Conservation (phyloP, 2,888 invertebrate species). For the Theretra japonica region DNA sequence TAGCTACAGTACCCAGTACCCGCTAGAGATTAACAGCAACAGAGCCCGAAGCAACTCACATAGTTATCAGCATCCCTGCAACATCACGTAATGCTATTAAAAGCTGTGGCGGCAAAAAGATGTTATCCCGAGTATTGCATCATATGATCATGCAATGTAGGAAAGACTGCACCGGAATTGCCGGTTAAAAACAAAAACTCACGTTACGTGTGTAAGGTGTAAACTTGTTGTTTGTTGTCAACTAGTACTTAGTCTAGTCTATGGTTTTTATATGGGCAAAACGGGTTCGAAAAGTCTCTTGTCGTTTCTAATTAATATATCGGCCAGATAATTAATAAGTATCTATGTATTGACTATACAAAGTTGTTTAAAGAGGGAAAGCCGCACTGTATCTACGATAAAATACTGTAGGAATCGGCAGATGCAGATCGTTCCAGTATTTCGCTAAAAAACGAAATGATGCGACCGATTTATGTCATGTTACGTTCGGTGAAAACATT, state of each 20-base stretch:
- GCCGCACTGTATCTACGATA: background rate
- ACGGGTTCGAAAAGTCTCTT: no score
- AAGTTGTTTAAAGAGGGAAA: no score
- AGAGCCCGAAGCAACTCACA: conserved; percentile 1
- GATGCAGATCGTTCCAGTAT: no score
- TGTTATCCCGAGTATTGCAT: conserved; percentile 53
- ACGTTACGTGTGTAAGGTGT: background rate
- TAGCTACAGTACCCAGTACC: no score
- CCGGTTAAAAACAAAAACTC: conserved; percentile 47
- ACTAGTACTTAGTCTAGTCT: background rate
- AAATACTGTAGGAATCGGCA: background rate
- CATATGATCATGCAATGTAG: conserved; percentile 47
- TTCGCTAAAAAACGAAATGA: no score
- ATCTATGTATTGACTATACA: no score
- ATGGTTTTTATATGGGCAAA: background rate
- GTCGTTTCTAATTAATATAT: no score
- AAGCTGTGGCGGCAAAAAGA: conserved; percentile 42
- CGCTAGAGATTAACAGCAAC: background rate
- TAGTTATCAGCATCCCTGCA: background rate
- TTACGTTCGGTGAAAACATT: no score
- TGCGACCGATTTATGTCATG: no score
- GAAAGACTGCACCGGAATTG: conserved; percentile 52
- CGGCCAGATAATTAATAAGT: no score
- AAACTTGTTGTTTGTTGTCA: no score
- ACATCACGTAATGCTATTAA: conserved; percentile 27